Conservation (phyloP, 2,797 vertebrate species). For the Sebastes cheni region DNA sequence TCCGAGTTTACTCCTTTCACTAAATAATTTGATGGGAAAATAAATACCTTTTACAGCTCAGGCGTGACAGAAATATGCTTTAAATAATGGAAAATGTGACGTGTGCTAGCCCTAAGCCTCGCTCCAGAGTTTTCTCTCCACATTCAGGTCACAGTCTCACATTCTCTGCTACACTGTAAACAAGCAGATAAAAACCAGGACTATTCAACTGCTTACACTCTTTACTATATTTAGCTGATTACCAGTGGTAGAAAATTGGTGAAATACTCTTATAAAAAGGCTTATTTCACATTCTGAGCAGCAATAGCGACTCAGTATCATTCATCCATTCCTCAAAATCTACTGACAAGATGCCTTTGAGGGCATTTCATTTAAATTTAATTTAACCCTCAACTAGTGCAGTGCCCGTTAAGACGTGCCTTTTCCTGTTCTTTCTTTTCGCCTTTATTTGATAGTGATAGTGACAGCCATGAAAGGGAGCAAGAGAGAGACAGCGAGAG, state of each 20-base stretch:
- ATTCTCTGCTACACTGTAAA: slow-evolving; percentile 28
- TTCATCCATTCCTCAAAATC: neutral
- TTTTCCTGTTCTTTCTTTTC: too few relatives aligned
- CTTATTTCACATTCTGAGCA: neutral
- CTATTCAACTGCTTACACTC: neutral
- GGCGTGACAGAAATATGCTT: slow-evolving; percentile 55
- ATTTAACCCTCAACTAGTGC: neutral
- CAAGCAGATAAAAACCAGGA: slow-evolving; percentile 24
- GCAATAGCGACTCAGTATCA: neutral
- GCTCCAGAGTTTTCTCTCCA: slow-evolving; percentile 42
- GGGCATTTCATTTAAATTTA: neutral
- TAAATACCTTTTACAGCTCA: slow-evolving; percentile 42
- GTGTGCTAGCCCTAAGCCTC: slow-evolving; percentile 48
- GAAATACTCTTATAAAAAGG: neutral
- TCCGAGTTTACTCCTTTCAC: neutral
- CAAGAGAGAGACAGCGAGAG: too few relatives aligned
- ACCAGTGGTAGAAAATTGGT: neutral
- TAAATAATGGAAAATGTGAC: slow-evolving; percentile 70
- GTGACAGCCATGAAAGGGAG: too few relatives aligned
- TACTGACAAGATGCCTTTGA: neutral
- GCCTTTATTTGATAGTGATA: too few relatives aligned
- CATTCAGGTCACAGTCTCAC: slow-evolving; percentile 59
- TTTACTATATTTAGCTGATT: neutral
- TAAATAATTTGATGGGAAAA: slow-evolving; percentile 24
- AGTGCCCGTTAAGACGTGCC: accelerated